A percentile compares a stretch with the other conserved stretches of the same genome.
phyloP scores from a whole-genome alignment of 2,888 invertebrate genomes.

The Drosophila eohydei region DNA sequence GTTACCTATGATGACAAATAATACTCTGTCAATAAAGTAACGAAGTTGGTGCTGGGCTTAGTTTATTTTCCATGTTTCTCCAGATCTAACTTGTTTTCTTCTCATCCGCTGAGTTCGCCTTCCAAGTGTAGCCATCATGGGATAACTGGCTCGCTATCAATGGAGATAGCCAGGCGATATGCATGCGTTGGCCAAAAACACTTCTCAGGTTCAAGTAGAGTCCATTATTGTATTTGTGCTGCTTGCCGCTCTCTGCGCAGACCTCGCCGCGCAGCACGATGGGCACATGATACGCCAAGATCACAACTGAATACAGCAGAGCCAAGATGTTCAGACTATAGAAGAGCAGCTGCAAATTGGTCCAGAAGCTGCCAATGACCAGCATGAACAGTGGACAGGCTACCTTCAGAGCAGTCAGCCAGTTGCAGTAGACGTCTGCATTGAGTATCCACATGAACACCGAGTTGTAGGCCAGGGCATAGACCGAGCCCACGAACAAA shows the following conservation, averaged over 20 bases:
- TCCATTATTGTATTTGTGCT: constrained; percentile 88
- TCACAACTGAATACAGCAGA: constrained; percentile 88
- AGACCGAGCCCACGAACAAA: constrained; percentile 89
- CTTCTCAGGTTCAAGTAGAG: constrained; percentile 89
- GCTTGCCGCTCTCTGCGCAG: constrained; percentile 83
- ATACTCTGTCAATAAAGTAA: not conserved
- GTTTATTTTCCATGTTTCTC: no score
- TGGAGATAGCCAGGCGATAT: constrained; percentile 91
- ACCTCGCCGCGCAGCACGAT: constrained; percentile 91
- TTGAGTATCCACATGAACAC: constrained; percentile 87
- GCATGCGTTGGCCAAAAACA: constrained; percentile 92
- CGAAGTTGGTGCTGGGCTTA: not conserved
- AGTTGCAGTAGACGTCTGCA: constrained; percentile 78
- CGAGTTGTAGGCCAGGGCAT: constrained; percentile 90
- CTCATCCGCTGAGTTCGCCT: constrained; percentile 10
- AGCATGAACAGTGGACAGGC: constrained; percentile 90
- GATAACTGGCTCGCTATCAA: constrained; percentile 90
- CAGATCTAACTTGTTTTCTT: constrained; percentile 33
- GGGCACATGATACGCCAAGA: constrained; percentile 89
- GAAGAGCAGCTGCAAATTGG: constrained; percentile 89
- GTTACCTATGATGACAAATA: not conserved
- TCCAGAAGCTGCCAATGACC: constrained; percentile 88
- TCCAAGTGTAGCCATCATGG: constrained; percentile 90
- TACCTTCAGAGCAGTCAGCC: constrained; percentile 88
- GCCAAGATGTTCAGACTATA: constrained; percentile 90